These are phyloP conservation scores for Antechinus stuartii DNA, from an alignment of 2,113 vertebrate genomes.

Conservation along the genomic window DNA sequence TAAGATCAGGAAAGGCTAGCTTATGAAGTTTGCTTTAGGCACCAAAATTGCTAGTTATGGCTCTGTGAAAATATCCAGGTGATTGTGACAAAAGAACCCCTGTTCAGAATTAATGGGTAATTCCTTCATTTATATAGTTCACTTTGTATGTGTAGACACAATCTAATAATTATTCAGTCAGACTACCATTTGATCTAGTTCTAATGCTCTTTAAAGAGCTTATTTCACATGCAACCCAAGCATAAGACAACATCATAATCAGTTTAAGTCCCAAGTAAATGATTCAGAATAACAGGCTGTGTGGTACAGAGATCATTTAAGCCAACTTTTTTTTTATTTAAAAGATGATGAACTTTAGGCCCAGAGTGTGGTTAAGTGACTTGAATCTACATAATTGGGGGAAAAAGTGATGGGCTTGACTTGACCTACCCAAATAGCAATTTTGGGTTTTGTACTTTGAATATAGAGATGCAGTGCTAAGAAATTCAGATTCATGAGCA, in stretches of 20 bases:
- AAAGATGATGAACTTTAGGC: neutral
- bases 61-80: neutral
- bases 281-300: neutral
- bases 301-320: neutral
- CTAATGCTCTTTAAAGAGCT: neutral
- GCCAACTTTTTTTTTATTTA: neutral
- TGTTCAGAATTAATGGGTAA: constrained; percentile 1
- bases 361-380: neutral
- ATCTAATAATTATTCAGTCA: neutral
- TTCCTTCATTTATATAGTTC: constrained; percentile 32
- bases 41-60: neutral
- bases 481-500: constrained; percentile 21
- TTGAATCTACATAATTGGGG: neutral
- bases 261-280: neutral
- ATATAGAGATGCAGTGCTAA: neutral
- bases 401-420: neutral
- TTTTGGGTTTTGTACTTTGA: neutral
- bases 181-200: neutral
- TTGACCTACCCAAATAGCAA: neutral
- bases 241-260: neutral
- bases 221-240: neutral
- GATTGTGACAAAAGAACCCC: neutral
- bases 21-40: neutral
- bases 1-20: neutral
- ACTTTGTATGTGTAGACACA: constrained; percentile 10